A percentile compares a stretch with the other conserved stretches of the same genome.
Conservation (phyloP, 2,113 vertebrate species). For the Corythoichthys haematopterus region DNA sequence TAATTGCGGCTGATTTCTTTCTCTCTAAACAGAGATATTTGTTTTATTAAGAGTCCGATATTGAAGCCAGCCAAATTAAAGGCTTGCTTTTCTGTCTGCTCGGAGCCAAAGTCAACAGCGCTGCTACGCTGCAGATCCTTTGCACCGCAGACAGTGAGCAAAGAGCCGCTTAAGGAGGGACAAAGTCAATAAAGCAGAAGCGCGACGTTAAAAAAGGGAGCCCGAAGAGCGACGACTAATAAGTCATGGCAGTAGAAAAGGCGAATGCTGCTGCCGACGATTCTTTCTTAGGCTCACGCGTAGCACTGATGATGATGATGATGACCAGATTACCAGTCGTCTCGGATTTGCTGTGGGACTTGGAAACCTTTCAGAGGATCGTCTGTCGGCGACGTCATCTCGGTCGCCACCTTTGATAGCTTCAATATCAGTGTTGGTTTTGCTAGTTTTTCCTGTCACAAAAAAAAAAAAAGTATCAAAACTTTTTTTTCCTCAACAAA, state of each 20-base stretch:
- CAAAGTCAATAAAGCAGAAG: conserved; percentile 34
- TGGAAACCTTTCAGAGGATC: conserved; percentile 35
- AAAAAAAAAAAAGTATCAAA: too few species aligned
- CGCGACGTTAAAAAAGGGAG: conserved; percentile 17
- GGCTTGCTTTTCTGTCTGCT: conserved; percentile 66
- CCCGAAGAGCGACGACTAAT: conserved; percentile 21
- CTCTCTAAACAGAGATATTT: conserved; percentile 75
- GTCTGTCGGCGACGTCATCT: conserved; percentile 30
- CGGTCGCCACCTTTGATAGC: background rate
- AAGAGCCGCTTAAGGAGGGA: conserved; percentile 17
- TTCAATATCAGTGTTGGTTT: conserved; percentile 12
- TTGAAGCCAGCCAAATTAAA: conserved; percentile 75
- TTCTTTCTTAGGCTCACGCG: conserved; percentile 17
- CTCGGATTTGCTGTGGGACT: conserved; percentile 44
- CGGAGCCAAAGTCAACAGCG: conserved; percentile 72
- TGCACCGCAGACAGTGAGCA: conserved; percentile 53
- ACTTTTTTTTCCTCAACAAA: too few species aligned
- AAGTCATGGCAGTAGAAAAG: conserved; percentile 35
- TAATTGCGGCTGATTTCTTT: conserved; percentile 66
- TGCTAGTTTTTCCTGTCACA: conserved; percentile 8
- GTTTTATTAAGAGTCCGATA: conserved; percentile 73
- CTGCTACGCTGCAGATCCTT: conserved; percentile 69
- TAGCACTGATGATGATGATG: conserved; percentile 50
- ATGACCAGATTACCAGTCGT: conserved; percentile 49
- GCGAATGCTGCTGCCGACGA: background rate